Evolutionary conservation across 2,113 vertebrate genomes (phyloP), one percentile per base, ranked within the genome.

Genomic region (Proteles cristata): DNA sequence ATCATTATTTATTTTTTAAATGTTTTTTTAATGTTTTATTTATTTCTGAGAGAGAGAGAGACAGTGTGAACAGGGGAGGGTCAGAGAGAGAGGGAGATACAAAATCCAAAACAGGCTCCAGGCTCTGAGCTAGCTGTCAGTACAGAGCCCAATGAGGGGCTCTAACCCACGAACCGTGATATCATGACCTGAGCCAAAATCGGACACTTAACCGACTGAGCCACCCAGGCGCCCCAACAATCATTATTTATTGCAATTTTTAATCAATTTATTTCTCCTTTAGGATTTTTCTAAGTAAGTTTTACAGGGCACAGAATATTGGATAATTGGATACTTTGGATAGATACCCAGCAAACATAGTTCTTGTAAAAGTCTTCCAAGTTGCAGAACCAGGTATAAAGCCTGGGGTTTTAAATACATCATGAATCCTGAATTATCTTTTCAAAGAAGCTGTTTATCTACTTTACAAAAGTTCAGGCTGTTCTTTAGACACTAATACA

Each of bases 371-470:
- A 12, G n/a, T 53, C 66, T 96, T 93, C 95, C 7, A 79, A 39
- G 0, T 95, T 61, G 0, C 21, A 71, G 31, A 19, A 76, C 4
- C n/a, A 92, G 21, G 7, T 45, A 83, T 65, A 97, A 95, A 76
- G n/a, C 45, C 45, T 79, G 61, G 25, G 25, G 16, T 76, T 94
- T 94, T 77, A 85, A 89, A 77, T 71, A 43, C 85, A 28, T 69
- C 28, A 21, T 76, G 66, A 89, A 97, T 91, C 15, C 7, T 65
- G 28, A 88, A 81, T 93, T 93, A 86, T 68, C 19, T 93, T 81
- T 89, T 86, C 84, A 93, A 94, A 96, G 63, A 87, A 93, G 5
- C 48, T 94, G 4, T 66, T 94, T 43, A 19, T 61, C 5, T 89
- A 11, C 50, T 92, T 80, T 85, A 85, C 39, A 92, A 21, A 84